Conservation (phyloP, 2,113 vertebrate species). For the Carassius auratus region DNA sequence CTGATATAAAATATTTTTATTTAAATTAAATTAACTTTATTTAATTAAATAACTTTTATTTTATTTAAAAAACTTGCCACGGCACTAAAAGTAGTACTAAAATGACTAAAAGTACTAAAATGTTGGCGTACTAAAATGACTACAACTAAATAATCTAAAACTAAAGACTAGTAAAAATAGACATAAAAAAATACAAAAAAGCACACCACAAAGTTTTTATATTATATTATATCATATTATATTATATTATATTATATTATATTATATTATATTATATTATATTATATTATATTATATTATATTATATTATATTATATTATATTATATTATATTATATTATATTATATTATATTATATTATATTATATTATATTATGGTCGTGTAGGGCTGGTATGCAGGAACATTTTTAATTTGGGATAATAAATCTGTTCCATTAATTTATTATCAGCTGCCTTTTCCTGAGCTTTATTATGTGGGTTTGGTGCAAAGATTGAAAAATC, state of each 20-base stretch:
- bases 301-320: too few relatives aligned
- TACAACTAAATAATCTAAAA: neutral
- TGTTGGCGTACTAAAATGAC: neutral
- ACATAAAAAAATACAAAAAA: too few relatives aligned
- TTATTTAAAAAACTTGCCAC: neutral
- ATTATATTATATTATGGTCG: too few relatives aligned
- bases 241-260: too few relatives aligned
- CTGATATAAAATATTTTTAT: neutral
- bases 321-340: neutral
- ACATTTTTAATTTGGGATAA: neutral
- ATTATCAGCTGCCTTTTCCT: neutral
- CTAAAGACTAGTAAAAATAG: neutral
- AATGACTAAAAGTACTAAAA: too few relatives aligned
- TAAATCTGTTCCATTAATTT: neutral
- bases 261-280: too few relatives aligned
- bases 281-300: neutral
- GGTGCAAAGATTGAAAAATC: neutral
- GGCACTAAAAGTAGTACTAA: neutral
- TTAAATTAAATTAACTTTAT: too few relatives aligned
- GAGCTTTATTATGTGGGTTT: neutral
- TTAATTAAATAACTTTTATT: neutral
- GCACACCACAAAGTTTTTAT: too few relatives aligned
- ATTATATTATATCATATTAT: neutral
- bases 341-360: too few relatives aligned
- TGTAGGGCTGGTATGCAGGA: neutral